Evolutionary conservation across 2,797 vertebrate genomes (phyloP).

Genomic region (Microhierax caerulescens): DNA sequence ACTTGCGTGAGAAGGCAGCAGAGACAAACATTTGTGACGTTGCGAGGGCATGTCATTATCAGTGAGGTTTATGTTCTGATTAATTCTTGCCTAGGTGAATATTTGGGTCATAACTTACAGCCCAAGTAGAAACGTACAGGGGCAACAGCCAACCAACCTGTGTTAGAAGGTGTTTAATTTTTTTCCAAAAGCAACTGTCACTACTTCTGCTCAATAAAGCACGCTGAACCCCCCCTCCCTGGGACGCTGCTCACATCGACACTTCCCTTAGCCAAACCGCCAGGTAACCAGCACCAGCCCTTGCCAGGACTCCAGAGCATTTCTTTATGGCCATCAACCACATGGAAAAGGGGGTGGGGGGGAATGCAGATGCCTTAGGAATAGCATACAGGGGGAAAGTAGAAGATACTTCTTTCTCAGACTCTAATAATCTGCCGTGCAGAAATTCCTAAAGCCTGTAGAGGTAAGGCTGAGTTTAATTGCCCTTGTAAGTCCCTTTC

Average conservation of each 20-base stretch:
- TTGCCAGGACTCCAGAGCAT: not conserved
- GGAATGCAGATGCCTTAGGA: not conserved
- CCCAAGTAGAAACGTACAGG: not conserved
- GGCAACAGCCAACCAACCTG: not conserved
- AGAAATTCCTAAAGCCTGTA: not conserved
- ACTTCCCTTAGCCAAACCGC: not conserved
- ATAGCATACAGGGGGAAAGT: not conserved
- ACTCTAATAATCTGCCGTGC: not conserved
- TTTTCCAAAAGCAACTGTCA: not conserved
- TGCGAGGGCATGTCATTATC: not conserved
- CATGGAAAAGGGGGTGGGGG: not conserved
- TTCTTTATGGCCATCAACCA: not conserved
- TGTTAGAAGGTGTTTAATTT: not conserved
- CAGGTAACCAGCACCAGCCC: not conserved
- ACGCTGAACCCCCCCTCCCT: not conserved
- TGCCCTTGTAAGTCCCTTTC: not conserved
- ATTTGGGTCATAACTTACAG: not conserved
- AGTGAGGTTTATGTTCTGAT: accelerated
- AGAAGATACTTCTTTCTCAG: not conserved
- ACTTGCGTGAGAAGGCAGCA: not conserved
- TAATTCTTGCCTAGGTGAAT: not conserved
- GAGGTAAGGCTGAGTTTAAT: not conserved
- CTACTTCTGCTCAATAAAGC: not conserved
- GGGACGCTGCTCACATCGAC: not conserved
- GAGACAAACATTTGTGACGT: not conserved